phyloP scores from a whole-genome alignment of 2,888 invertebrate genomes.

The Cinara cedri region DNA sequence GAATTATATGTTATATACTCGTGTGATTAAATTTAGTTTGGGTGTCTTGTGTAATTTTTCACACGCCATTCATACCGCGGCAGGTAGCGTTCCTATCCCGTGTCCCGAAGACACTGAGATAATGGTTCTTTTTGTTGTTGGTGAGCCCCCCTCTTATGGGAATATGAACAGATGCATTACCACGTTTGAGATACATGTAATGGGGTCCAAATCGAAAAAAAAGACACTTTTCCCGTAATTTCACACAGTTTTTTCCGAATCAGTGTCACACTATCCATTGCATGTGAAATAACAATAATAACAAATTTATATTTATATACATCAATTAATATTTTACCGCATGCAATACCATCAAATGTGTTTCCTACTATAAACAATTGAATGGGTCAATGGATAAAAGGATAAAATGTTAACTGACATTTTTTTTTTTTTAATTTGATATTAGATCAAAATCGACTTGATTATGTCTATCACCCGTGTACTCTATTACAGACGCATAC shows the following conservation, averaged over 20 bases:
- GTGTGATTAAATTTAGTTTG: slow-evolving; percentile 26
- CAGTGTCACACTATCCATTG: not conserved
- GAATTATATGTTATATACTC: slow-evolving; percentile 9
- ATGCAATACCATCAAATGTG: too few relatives aligned
- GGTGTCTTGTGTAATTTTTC: slow-evolving; percentile 44
- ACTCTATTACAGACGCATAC: too few relatives aligned
- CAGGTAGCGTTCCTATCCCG: slow-evolving; percentile 33
- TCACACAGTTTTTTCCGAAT: slow-evolving; percentile 38
- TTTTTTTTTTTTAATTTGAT: too few relatives aligned
- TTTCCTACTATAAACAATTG: too few relatives aligned
- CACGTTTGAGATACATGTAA: slow-evolving; percentile 23
- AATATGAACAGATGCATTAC: slow-evolving; percentile 47
- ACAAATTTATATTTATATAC: not conserved
- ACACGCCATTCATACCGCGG: slow-evolving; percentile 36
- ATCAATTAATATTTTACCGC: too few relatives aligned
- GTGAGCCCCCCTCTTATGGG: slow-evolving; percentile 37
- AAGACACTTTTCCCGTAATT: slow-evolving; percentile 27
- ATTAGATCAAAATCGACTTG: too few relatives aligned
- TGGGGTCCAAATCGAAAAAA: slow-evolving; percentile 45
- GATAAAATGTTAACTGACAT: too few relatives aligned
- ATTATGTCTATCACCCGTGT: too few relatives aligned
- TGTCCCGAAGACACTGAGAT: slow-evolving; percentile 24
- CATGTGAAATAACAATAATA: slow-evolving; percentile 5
- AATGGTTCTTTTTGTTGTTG: slow-evolving; percentile 31
- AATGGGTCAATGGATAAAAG: too few relatives aligned